Evolutionary conservation across 2,797 vertebrate species (phyloP).

Genomic region (Loriculus beryllinus): DNA sequence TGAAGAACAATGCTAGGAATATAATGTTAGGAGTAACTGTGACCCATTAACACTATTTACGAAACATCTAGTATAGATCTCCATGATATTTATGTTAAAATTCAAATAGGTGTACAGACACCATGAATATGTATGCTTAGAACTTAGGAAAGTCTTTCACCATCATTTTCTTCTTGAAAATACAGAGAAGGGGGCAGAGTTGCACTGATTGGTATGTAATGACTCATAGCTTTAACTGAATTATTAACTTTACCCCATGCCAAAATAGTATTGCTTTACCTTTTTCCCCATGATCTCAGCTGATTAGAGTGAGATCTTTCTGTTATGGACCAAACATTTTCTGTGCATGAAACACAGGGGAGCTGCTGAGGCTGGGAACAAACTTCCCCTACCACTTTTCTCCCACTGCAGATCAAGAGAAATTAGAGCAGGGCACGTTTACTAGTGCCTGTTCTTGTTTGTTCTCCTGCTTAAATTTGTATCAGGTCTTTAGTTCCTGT

Average conservation of each 20-base stretch:
- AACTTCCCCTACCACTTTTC: not conserved
- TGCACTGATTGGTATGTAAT: not conserved
- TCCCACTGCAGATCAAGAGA: not conserved
- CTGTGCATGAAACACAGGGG: not conserved
- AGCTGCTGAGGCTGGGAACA: not conserved
- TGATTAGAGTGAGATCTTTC: not conserved
- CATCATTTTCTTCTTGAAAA: not conserved
- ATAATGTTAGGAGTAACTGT: not conserved
- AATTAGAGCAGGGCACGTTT: not conserved
- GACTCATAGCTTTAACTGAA: not conserved
- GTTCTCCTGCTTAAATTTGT: not conserved
- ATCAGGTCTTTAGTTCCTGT: not conserved
- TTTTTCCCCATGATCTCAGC: not conserved
- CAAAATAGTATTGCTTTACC: not conserved
- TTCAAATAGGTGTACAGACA: not conserved
- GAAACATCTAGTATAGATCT: not conserved
- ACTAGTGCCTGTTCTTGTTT: not conserved
- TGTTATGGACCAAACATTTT: not conserved
- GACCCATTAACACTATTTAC: not conserved
- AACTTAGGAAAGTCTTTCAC: not conserved
- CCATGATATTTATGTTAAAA: not conserved
- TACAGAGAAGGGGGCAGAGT: not conserved
- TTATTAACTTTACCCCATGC: not conserved
- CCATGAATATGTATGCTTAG: not conserved
- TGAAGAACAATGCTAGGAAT: not conserved